Conservation (phyloP, 2,113 vertebrate species). For the Saguinus midas region DNA sequence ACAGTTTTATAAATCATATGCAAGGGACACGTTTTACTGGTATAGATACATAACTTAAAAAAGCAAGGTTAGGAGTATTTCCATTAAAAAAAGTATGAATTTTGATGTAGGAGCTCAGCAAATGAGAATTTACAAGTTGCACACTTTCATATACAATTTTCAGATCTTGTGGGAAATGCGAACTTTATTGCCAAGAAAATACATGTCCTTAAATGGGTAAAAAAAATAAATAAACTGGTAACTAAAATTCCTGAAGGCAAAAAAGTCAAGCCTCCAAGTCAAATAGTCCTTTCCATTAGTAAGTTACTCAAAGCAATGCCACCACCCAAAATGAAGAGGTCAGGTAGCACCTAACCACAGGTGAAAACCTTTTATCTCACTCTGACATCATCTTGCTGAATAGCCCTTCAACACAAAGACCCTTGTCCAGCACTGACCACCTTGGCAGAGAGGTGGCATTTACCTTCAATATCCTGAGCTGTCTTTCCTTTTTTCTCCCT, state of each 20-base stretch:
- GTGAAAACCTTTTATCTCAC: neutral
- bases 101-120: neutral
- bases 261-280: neutral
- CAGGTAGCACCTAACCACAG: neutral
- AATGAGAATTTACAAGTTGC: neutral
- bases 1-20: neutral
- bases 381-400: neutral
- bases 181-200: constrained; percentile 8
- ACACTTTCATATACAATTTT: neutral
- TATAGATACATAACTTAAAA: neutral
- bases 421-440: neutral
- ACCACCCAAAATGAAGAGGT: neutral
- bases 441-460: too few species aligned
- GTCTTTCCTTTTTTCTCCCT: neutral
- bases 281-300: neutral
- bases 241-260: neutral
- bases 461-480: neutral
- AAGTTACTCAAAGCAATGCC: neutral
- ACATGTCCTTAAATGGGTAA: neutral
- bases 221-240: neutral
- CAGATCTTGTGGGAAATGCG: neutral
- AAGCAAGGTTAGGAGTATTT: neutral
- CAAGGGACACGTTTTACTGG: neutral
- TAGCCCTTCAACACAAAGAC: neutral
- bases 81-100: neutral